phyloP scores from a whole-genome alignment of 2,797 vertebrate genomes.

The Cirrhinus molitorella region DNA sequence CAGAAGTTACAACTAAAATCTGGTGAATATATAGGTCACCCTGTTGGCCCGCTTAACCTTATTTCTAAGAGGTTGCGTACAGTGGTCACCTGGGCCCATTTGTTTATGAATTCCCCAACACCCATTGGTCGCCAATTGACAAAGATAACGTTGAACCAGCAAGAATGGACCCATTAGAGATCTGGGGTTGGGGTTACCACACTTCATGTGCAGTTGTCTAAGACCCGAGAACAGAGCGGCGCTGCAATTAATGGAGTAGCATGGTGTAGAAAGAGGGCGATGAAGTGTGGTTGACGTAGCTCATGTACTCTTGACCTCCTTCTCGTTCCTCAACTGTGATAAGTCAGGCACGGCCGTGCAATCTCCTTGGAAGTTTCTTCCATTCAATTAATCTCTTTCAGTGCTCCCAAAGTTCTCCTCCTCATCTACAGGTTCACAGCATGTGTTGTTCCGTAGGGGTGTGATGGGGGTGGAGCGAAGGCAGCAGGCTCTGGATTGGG shows the following conservation, averaged over 20 bases:
- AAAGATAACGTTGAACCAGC: not conserved
- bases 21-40: constrained; percentile 38
- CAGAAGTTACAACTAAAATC: constrained; percentile 52
- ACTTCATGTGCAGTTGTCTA: constrained; percentile 18
- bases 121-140: not conserved
- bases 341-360: constrained; percentile 37
- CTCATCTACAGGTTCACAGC: constrained; percentile 81
- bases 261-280: constrained; percentile 43
- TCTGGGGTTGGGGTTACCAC: constrained; percentile 17
- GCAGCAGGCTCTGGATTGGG: constrained; percentile 82
- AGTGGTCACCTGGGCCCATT: not conserved
- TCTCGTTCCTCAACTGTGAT: constrained; percentile 46
- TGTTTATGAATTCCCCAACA: not conserved
- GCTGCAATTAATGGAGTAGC: constrained; percentile 7
- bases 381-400: constrained; percentile 56
- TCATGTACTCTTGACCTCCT: constrained; percentile 76
- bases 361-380: constrained; percentile 56
- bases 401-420: constrained; percentile 41
- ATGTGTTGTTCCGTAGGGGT: constrained; percentile 87
- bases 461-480: constrained; percentile 81
- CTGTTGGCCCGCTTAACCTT: constrained; percentile 35
- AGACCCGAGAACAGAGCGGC: constrained; percentile 59
- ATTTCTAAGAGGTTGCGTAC: constrained; percentile 8
- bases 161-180: constrained; percentile 8
- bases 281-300: constrained; percentile 51